A percentile compares a stretch with the other conserved stretches of the same genome.
Evolutionary conservation across 1,140 invertebrate genomes (phyloP).

Genomic region (Lysiphlebus fabarum): DNA sequence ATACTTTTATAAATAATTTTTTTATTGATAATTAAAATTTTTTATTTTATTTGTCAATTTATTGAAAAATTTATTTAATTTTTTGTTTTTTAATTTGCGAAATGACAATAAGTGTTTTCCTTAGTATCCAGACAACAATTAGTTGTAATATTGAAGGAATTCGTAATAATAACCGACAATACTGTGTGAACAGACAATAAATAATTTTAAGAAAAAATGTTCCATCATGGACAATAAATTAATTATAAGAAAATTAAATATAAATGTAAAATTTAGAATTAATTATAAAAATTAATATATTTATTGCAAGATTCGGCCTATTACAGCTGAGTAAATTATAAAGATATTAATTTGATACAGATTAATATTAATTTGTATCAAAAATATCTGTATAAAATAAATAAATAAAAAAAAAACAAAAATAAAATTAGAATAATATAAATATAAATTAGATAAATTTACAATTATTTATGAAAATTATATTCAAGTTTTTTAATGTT

Average conservation of each 20-base stretch:
- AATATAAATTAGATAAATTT: not conserved
- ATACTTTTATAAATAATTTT: too few species aligned
- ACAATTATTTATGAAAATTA: too few species aligned
- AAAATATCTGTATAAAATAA: too few species aligned
- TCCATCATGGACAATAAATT: conserved; percentile 45
- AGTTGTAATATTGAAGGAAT: conserved; percentile 36
- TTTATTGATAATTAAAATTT: not conserved
- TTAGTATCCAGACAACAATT: conserved; percentile 52
- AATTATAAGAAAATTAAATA: conserved; percentile 22
- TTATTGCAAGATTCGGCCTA: not conserved
- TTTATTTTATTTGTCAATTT: not conserved
- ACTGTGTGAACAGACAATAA: conserved; percentile 54
- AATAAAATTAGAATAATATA: too few species aligned
- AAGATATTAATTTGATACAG: not conserved
- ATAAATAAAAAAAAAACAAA: too few species aligned
- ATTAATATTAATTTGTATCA: too few species aligned
- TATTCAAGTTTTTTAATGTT: too few species aligned
- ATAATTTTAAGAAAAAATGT: conserved; percentile 44
- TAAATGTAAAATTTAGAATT: conserved; percentile 13
- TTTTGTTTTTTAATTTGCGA: not conserved
- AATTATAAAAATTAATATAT: conserved; percentile 9
- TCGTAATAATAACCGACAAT: conserved; percentile 49
- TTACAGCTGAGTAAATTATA: not conserved
- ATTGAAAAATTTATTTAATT: not conserved
- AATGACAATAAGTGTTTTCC: conserved; percentile 43